Conservation (phyloP, 2,113 vertebrate species). For the Oxyruncus cristatus region DNA sequence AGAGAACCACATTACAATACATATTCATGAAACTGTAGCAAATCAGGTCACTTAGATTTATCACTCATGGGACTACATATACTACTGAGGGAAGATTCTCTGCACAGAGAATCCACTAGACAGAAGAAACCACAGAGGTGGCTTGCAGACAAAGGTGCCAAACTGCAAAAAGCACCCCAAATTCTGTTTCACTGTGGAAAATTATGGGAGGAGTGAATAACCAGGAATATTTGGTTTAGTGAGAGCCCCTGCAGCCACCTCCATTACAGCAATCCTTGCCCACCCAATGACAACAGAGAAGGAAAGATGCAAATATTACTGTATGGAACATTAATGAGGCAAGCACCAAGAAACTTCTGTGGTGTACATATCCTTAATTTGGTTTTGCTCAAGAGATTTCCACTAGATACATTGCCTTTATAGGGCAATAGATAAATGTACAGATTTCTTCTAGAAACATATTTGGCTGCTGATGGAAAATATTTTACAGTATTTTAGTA, state of each 20-base stretch:
- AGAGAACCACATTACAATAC: background rate
- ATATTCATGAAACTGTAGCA: background rate
- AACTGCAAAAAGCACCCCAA: background rate
- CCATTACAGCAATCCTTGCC: background rate
- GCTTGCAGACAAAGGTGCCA: background rate
- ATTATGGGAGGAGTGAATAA: fast-evolving
- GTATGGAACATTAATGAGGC: background rate
- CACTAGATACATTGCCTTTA: background rate
- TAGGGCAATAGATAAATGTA: background rate
- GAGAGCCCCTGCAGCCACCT: fast-evolving
- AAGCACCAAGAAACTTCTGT: background rate
- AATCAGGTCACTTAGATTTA: background rate
- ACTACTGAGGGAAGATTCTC: background rate
- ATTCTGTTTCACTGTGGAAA: background rate
- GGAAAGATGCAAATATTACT: background rate
- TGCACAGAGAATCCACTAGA: background rate
- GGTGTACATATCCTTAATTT: background rate
- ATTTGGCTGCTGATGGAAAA: background rate
- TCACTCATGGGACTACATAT: background rate
- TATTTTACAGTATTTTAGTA: background rate
- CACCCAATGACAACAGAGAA: background rate
- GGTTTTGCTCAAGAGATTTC: background rate
- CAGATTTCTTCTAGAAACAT: background rate
- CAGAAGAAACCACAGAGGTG: background rate
- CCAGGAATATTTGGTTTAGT: background rate